Conservation (phyloP, 1,140 invertebrate species). For the Schlechtendalia chinensis region DNA sequence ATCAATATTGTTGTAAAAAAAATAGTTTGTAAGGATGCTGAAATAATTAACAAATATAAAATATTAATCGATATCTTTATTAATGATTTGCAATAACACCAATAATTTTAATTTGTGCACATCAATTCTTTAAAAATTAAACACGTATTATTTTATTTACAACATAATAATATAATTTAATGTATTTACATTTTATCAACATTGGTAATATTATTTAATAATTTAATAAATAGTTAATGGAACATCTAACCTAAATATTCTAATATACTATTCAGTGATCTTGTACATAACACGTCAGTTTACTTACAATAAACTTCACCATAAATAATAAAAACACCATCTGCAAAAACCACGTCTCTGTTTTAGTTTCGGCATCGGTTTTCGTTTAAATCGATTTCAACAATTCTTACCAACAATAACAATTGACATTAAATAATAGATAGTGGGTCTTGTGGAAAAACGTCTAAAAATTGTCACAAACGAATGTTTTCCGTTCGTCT, state of each 20-base stretch:
- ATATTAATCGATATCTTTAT: not conserved
- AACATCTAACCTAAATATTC: slow-evolving; percentile 32
- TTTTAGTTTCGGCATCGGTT: not conserved
- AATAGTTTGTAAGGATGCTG: not conserved
- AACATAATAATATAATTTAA: not conserved
- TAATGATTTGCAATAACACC: not conserved
- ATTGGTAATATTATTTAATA: not conserved
- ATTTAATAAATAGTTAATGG: slow-evolving; percentile 1
- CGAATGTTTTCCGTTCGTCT: not conserved
- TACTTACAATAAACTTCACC: not conserved
- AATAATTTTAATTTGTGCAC: not conserved
- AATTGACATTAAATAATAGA: not conserved
- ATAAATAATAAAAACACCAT: no score
- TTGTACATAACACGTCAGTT: not conserved
- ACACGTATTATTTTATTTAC: slow-evolving; percentile 21
- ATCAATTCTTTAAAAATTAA: not conserved
- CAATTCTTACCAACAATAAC: not conserved
- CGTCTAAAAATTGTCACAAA: not conserved
- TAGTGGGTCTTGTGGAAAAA: not conserved
- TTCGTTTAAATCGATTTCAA: not conserved
- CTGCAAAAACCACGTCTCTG: no score
- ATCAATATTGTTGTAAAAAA: no score
- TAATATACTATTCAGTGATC: slow-evolving; percentile 9
- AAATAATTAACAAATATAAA: not conserved
- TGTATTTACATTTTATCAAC: slow-evolving; percentile 25